Conservation (phyloP, 2,113 vertebrate species). For the Gasterosteus nipponicus region DNA sequence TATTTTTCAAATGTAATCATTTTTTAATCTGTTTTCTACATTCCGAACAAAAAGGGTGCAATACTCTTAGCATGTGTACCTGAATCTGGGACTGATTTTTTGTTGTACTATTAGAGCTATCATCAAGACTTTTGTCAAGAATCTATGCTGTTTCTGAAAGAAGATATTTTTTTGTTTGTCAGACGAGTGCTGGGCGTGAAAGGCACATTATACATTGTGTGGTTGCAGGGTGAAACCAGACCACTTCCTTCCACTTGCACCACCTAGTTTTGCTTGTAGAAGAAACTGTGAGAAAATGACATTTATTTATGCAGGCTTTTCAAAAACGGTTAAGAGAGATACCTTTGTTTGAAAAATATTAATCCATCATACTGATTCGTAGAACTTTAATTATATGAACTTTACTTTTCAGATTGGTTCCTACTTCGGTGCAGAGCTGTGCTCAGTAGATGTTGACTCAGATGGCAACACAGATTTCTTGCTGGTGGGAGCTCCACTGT, state of each 20-base stretch:
- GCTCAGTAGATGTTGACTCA: constrained; percentile 81
- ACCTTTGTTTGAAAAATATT: background rate
- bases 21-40: background rate
- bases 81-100: background rate
- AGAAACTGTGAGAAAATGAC: background rate
- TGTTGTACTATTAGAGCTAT: background rate
- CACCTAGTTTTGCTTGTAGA: background rate
- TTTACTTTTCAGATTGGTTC: constrained; percentile 83
- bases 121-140: background rate
- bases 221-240: constrained; percentile 21
- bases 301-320: background rate
- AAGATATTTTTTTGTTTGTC: too few relatives aligned
- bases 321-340: background rate
- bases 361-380: too few relatives aligned
- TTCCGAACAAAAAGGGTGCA: background rate
- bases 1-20: background rate
- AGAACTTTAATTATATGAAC: background rate
- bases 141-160: background rate
- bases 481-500: constrained; percentile 84
- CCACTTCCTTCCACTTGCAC: constrained; percentile 6
- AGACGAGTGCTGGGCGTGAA: too few relatives aligned
- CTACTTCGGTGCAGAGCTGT: constrained; percentile 87
- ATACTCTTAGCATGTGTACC: background rate
- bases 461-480: constrained; percentile 84
- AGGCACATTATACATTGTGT: background rate